Percentiles rank a stretch among this genome's conserved stretches.
These are phyloP conservation scores for Salminus brasiliensis DNA, from an alignment of 2,113 vertebrate genomes.

Conservation along the genomic window DNA sequence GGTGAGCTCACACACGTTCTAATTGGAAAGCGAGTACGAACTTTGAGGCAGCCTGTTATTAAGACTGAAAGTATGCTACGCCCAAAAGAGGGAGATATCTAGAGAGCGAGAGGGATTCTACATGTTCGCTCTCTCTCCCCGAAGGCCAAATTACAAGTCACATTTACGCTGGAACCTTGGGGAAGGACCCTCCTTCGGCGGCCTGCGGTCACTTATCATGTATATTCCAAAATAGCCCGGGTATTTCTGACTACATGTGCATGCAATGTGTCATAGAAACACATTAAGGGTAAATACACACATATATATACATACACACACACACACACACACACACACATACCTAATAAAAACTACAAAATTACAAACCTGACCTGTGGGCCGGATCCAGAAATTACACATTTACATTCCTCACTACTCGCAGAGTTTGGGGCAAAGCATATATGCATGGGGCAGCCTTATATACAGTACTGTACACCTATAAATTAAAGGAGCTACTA, in stretches of 20 bases:
- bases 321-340: background rate
- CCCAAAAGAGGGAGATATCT: constrained; percentile 35
- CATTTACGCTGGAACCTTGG: constrained; percentile 1
- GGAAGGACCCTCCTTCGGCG: constrained; percentile 23
- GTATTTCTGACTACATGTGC: constrained; percentile 39
- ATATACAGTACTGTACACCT: too few relatives aligned
- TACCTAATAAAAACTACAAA: background rate
- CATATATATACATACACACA: too few relatives aligned
- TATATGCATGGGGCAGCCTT: too few relatives aligned
- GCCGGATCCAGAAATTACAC: background rate
- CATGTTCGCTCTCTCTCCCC: constrained; percentile 15
- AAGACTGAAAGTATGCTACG: constrained; percentile 46
- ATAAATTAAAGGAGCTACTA: too few relatives aligned
- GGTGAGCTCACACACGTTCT: constrained; percentile 17
- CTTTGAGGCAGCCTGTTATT: constrained; percentile 46
- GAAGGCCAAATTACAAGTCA: constrained; percentile 50
- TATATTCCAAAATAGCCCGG: constrained; percentile 18
- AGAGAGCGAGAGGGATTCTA: background rate
- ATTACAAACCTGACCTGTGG: background rate
- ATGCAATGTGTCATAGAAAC: constrained; percentile 14
- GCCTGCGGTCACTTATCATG: constrained; percentile 37
- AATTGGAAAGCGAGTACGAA: constrained; percentile 52
- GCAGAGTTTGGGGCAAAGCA: too few relatives aligned
- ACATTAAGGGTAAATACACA: background rate
- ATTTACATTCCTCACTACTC: too few relatives aligned